A percentile compares a stretch with the other conserved stretches of the same genome.
Conservation (phyloP, 30 jellyfish, hydroid and myxozoan species). For the Pelagia noctiluca region DNA sequence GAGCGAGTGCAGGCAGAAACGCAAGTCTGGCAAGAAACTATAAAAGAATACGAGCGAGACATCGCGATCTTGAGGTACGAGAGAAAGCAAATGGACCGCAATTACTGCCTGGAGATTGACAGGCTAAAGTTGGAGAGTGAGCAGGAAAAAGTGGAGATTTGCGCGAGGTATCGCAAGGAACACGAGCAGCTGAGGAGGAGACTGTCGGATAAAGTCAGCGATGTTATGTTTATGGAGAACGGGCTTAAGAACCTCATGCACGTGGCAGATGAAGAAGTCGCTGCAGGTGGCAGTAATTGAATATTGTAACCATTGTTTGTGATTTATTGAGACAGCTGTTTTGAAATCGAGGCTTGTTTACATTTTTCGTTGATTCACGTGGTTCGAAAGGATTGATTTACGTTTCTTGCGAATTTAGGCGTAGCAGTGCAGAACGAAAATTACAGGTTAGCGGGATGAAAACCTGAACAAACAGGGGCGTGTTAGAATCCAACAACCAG, state of each 20-base stretch:
- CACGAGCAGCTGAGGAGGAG: slow-evolving; percentile 44
- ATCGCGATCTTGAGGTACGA: slow-evolving; percentile 80
- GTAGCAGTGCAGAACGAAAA: too few relatives aligned
- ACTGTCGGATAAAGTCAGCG: slow-evolving; percentile 56
- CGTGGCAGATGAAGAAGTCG: slow-evolving; percentile 30
- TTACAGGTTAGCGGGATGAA: too few relatives aligned
- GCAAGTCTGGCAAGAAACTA: slow-evolving; percentile 93
- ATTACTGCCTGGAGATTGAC: slow-evolving; percentile 87
- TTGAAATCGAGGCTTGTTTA: neutral
- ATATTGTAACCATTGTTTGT: neutral
- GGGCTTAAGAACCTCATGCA: slow-evolving; percentile 9
- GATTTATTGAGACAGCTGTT: neutral
- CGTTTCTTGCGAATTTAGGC: neutral
- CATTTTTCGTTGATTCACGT: neutral
- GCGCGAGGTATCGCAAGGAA: slow-evolving; percentile 61
- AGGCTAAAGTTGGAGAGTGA: slow-evolving; percentile 85
- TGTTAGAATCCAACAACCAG: too few relatives aligned
- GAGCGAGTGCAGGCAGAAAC: slow-evolving; percentile 61
- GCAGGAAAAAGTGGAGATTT: slow-evolving; percentile 67
- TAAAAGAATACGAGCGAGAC: slow-evolving; percentile 87
- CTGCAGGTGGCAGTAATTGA: neutral
- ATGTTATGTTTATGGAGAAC: slow-evolving; percentile 17
- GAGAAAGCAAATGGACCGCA: slow-evolving; percentile 91
- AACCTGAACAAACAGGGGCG: too few relatives aligned
- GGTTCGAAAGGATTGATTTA: neutral